Evolutionary conservation across 2,797 vertebrate species (phyloP).

Genomic region (Anniella stebbinsi): DNA sequence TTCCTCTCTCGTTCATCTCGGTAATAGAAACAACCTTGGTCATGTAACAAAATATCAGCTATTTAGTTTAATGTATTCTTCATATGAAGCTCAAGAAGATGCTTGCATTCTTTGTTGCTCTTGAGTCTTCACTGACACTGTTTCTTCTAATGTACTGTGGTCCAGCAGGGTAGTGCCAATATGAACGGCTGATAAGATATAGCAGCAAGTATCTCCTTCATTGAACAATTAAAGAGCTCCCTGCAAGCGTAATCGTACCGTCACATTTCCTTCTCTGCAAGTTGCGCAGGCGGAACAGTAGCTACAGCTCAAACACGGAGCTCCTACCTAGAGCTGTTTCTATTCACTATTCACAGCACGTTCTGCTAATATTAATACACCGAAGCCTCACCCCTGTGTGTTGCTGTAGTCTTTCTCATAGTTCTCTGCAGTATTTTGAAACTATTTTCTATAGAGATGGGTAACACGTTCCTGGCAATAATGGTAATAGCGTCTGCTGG

Average conservation of each 20-base stretch:
- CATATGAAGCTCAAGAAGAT: not conserved
- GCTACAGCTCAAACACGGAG: not conserved
- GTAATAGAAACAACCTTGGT: slow-evolving; percentile 63
- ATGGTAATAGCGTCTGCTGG: not conserved
- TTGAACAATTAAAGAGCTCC: not conserved
- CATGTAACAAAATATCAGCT: slow-evolving; percentile 64
- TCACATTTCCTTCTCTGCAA: not conserved
- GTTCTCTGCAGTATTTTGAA: slow-evolving; percentile 10
- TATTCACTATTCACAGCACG: not conserved
- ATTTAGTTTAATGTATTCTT: slow-evolving; percentile 55
- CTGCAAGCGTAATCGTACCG: not conserved
- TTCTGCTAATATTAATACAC: not conserved
- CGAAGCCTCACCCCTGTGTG: not conserved
- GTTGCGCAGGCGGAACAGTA: not conserved
- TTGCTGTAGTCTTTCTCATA: not conserved
- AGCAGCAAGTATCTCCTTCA: slow-evolving; percentile 30
- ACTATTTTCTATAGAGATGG: not conserved
- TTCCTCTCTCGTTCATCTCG: slow-evolving; percentile 56
- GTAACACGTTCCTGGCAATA: not conserved
- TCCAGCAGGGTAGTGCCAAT: not conserved
- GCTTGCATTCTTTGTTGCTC: slow-evolving; percentile 35
- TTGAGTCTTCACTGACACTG: slow-evolving; percentile 42
- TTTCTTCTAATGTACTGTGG: slow-evolving; percentile 45
- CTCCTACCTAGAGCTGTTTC: not conserved
- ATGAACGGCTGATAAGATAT: not conserved